Conservation (phyloP, 2,113 vertebrate genomes). For the Gnathonemus echidnorhynchus region DNA sequence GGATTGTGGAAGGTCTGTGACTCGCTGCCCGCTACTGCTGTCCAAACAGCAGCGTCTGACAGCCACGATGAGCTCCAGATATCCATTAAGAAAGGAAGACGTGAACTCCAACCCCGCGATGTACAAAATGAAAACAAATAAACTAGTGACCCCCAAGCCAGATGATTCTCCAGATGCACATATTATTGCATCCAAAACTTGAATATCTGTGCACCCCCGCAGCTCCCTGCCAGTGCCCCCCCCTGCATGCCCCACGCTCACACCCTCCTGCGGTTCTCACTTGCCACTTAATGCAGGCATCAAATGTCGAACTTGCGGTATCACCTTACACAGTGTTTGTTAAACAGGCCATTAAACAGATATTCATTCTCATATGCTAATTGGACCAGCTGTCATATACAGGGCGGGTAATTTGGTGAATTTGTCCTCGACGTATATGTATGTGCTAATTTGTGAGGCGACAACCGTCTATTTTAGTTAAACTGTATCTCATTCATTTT, state of each 20-base stretch:
- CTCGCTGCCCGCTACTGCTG: slow-evolving; percentile 7
- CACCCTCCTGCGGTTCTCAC: not conserved
- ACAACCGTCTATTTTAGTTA: not conserved
- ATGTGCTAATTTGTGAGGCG: not conserved
- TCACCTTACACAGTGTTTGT: slow-evolving; percentile 6
- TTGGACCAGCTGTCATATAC: not conserved
- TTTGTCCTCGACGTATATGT: not conserved
- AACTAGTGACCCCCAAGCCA: slow-evolving; percentile 4
- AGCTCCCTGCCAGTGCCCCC: not conserved
- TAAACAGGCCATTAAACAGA: not conserved
- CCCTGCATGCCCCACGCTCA: not conserved
- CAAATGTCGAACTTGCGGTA: not conserved
- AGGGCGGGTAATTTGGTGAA: slow-evolving; percentile 1
- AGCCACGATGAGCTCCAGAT: slow-evolving; percentile 24
- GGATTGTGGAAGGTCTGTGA: slow-evolving; percentile 13
- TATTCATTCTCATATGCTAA: not conserved
- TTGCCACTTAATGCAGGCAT: slow-evolving; percentile 1
- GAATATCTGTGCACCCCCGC: not conserved
- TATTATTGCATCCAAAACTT: not conserved
- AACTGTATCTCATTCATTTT: not conserved
- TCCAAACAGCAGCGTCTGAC: slow-evolving; percentile 9
- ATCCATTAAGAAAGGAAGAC: not conserved
- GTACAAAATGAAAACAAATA: not conserved
- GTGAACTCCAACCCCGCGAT: not conserved
- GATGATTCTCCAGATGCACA: not conserved